Base-by-base conservation (phyloP, 2,113 vertebrate genomes). In the Notiomystis cincta region DNA sequence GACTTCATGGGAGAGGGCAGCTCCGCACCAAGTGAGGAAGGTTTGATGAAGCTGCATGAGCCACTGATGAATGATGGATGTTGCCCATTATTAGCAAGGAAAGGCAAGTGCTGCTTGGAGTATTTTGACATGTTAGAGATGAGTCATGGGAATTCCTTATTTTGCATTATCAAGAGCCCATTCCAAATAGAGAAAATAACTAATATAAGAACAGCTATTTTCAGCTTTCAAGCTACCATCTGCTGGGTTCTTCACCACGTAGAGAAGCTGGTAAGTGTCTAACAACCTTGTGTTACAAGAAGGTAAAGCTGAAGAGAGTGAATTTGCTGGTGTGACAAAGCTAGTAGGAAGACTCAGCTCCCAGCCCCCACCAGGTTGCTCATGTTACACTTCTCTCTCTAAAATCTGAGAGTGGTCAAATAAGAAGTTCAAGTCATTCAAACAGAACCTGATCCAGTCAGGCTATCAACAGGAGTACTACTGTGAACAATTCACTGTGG, bases 371-470 rank as follows among this genome's bases (percentile, higher is more conserved):
- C 2, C 5, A 1, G 0, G 21, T 37, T 47, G 16, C 31, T 89
- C 25, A 14, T 21, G 56, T 35, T 37, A 51, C 16, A 40, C 38
- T 79, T 93, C 5, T 54, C 13, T 60, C 28, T 71, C 88, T 24
- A 87, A 92, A 48, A 53, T 58, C 60, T 77, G 73, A 60, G 40
- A 90, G 67, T 72, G 86, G 38, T 73, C 90, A 91, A 91, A 94
- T 62, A 87, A 65, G 81, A 87, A 90, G 89, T 90, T 94, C 56
- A 87, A 60, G 31, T 57, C 31, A 28, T 89, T 94, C 51, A 95
- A 96, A 96, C 0, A 93, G 86, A 87, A 75, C 24, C 38, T 42
- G 33, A 73, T 75, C 38, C 30, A 73, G 38, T 20, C 27, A 71
- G 27, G 31, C 9, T 38, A 62, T 53, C 51, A 58, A 60, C 2